Percentiles rank a stretch among this genome's conserved stretches.
These are phyloP conservation scores for Thereva unica DNA, from an alignment of 2,888 invertebrate genomes.

Conservation along the genomic window DNA sequence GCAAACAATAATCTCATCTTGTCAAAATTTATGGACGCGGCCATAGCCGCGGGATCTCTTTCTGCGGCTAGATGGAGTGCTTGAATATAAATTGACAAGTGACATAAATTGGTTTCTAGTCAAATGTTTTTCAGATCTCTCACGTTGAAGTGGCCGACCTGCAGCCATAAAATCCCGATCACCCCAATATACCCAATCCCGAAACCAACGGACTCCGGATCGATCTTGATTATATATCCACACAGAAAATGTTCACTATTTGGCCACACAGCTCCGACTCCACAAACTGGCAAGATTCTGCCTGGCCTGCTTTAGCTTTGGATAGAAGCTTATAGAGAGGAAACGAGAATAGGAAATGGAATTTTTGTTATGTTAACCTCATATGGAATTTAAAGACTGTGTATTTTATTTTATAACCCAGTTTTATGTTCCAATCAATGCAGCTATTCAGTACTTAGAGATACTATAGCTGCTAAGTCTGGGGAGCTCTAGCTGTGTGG, in stretches of 20 bases:
- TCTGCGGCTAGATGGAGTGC: not conserved
- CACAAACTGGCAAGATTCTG: constrained; percentile 4
- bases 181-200: too few relatives aligned
- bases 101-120: constrained; percentile 27
- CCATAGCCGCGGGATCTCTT: not conserved
- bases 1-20: constrained; percentile 20
- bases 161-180: constrained; percentile 5
- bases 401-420: constrained; percentile 32
- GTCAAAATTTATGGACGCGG: constrained; percentile 20
- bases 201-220: too few relatives aligned
- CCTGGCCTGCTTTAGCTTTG: not conserved
- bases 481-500: too few relatives aligned
- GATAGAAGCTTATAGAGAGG: constrained; percentile 16
- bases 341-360: constrained; percentile 32
- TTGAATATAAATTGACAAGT: constrained; percentile 14
- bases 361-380: constrained; percentile 28
- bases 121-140: constrained; percentile 13
- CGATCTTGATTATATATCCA: too few relatives aligned
- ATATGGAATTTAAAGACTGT: constrained; percentile 25
- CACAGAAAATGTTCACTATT: constrained; percentile 26
- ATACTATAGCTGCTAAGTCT: too few relatives aligned
- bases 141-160: not conserved
- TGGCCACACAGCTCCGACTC: constrained; percentile 13
- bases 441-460: not conserved
- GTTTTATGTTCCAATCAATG: constrained; percentile 32